Conservation (phyloP, 1,140 invertebrate species). For the Polypedilum vanderplanki region DNA sequence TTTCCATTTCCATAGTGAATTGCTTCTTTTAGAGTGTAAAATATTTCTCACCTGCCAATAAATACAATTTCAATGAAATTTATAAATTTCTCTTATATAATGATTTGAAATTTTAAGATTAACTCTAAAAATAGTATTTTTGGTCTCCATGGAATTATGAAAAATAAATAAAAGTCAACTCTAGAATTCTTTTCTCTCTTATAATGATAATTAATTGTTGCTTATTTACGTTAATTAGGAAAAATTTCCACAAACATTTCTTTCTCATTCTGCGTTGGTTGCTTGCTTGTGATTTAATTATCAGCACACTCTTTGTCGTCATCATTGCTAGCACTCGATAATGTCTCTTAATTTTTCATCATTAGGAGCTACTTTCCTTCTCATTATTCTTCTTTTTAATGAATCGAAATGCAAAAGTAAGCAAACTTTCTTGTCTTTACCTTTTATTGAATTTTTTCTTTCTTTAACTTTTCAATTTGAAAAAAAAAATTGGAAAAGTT, state of each 20-base stretch:
- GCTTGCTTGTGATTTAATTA: not conserved
- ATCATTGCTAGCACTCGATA: not conserved
- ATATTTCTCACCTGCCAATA: constrained; percentile 17
- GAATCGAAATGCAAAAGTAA: not conserved
- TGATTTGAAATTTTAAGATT: constrained; percentile 6
- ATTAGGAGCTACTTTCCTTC: not conserved
- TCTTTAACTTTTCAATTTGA: not conserved
- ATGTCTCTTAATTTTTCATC: constrained; percentile 14
- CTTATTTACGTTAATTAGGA: constrained; percentile 9
- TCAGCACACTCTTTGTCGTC: too few relatives aligned
- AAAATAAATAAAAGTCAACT: not conserved
- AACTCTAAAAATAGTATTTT: not conserved
- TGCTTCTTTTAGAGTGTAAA: not conserved
- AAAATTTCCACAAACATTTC: constrained; percentile 7
- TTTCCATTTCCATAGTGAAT: too few relatives aligned
- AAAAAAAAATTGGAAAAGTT: not conserved
- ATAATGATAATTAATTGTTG: constrained; percentile 10
- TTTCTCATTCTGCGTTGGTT: not conserved
- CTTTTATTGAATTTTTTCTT: not conserved
- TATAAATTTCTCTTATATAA: not conserved
- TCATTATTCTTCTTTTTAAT: not conserved
- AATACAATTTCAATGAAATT: not conserved
- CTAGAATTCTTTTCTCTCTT: not conserved
- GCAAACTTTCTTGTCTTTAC: not conserved
- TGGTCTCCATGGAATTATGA: constrained; percentile 1